Evolutionary conservation across 2,797 vertebrate genomes (phyloP).

Genomic region (Clarias platycephalus): DNA sequence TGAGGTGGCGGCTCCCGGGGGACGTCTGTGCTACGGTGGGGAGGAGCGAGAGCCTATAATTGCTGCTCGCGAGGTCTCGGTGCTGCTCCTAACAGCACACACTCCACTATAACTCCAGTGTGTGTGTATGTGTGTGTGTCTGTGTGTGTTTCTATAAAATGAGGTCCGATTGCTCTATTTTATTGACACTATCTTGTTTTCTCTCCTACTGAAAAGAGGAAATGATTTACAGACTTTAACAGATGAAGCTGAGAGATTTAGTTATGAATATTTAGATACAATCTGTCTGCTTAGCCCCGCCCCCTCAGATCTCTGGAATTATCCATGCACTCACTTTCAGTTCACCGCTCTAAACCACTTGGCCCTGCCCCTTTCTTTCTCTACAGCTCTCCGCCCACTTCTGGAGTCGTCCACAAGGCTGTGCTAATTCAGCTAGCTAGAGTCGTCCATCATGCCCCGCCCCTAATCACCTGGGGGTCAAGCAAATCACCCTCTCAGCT

Average conservation of each 20-base stretch:
- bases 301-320: not conserved
- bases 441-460: not conserved
- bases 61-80: slow-evolving; percentile 71
- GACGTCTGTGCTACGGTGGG: slow-evolving; percentile 62
- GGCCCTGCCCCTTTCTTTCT: not conserved
- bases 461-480: not conserved
- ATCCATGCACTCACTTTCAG: not conserved
- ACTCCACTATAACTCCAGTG: slow-evolving; percentile 71
- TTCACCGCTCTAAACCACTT: not conserved
- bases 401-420: not conserved
- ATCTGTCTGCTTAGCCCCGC: not conserved
- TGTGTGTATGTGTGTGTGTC: slow-evolving; percentile 8
- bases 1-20: slow-evolving; percentile 73
- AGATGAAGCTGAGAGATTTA: not conserved
- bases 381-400: not conserved
- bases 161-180: not conserved
- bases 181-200: not conserved
- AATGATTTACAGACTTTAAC: not conserved
- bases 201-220: not conserved
- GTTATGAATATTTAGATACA: not conserved
- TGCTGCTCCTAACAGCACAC: slow-evolving; percentile 75
- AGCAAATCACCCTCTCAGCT: not conserved
- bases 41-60: slow-evolving; percentile 70
- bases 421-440: too few species aligned
- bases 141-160: not conserved